Evolutionary conservation across 2,888 invertebrate genomes (phyloP), one percentile per base, ranked within the genome.

Genomic region (Ptilodon capucinus): DNA sequence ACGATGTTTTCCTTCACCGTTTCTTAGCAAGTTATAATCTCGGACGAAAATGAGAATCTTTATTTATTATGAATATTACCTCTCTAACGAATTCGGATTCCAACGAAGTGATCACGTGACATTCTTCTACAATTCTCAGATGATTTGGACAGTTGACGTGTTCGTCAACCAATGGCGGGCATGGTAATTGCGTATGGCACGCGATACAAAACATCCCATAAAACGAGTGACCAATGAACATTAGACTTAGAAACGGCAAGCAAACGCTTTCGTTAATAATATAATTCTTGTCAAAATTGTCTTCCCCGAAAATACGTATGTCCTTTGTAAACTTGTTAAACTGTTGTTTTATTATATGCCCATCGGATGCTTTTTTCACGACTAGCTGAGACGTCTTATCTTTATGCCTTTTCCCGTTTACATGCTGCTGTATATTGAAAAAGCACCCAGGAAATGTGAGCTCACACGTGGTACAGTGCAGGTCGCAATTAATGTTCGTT

Each of bases 81-180:
- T 80, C 75, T 68, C 81, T 61, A 11, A 82, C 55, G 46, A 80
- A 80, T 50, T 83, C 83, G 0, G 67, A 48, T 0, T 70, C 63
- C 8, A 69, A 21, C 0, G 71, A 64, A 2, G 46, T 48, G 1
- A 81, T 46, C 0, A 81, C 57, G 8, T 43, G 38, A 3, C 51
- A 46, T 0, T 51, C 44, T 0, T 44, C 38, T 41, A 75, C 19
- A 1, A 38, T 5, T 11, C 19, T 19, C 9, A n/a, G 19, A 13
- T 38, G 38, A 2, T n/a, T 28, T n/a, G 28, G 28, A n/a, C 8
- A 11, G 4, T 28, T 11, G n/a, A 28, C 11, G n/a, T 28, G 28
- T 4, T 28, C 4, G 4, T 4, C n/a, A n/a, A 28, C 11, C 11
- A 28, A n/a, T 5, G 4, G 11, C 7, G 5, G 11, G n/a, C 8